These are phyloP conservation scores for Sternotherus odoratus DNA, from an alignment of 2,797 vertebrate species.

Conservation along the genomic window DNA sequence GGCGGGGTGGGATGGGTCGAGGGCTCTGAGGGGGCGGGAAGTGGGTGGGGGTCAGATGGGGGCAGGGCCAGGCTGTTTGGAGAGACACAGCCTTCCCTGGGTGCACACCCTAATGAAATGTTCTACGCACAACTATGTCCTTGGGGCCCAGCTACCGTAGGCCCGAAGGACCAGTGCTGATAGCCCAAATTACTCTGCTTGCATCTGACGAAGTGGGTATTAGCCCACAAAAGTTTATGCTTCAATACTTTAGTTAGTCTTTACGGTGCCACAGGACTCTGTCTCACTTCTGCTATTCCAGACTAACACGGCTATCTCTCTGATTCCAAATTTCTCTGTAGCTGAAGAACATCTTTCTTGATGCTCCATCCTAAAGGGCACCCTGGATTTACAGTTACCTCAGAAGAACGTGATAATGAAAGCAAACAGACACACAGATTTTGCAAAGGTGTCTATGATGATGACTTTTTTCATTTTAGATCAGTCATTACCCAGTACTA, in stretches of 20 bases:
- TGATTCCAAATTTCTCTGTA: neutral
- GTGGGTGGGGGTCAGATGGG: too few relatives aligned
- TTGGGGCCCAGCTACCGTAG: neutral
- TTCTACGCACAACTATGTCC: neutral
- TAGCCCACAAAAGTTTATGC: too few relatives aligned
- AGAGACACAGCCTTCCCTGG: too few relatives aligned
- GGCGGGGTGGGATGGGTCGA: too few relatives aligned
- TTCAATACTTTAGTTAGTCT: too few relatives aligned
- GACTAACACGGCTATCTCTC: too few relatives aligned
- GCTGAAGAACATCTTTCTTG: neutral
- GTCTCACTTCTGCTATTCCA: too few relatives aligned
- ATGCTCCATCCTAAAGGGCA: neutral
- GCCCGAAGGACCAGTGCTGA: neutral
- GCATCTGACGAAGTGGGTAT: too few relatives aligned
- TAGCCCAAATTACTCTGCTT: neutral
- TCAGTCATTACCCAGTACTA: neutral
- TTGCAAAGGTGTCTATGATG: neutral
- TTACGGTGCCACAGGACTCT: too few relatives aligned
- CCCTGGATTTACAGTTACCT: neutral
- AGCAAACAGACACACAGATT: neutral
- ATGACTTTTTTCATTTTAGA: neutral
- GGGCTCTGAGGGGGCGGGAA: too few relatives aligned
- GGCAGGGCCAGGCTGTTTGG: too few relatives aligned
- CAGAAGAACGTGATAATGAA: neutral
- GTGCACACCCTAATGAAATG: too few relatives aligned